A percentile compares a stretch with the other conserved stretches of the same genome.
These are phyloP conservation scores for Rhyzopertha dominica DNA, from an alignment of 1,140 invertebrate species.

Conservation along the genomic window DNA sequence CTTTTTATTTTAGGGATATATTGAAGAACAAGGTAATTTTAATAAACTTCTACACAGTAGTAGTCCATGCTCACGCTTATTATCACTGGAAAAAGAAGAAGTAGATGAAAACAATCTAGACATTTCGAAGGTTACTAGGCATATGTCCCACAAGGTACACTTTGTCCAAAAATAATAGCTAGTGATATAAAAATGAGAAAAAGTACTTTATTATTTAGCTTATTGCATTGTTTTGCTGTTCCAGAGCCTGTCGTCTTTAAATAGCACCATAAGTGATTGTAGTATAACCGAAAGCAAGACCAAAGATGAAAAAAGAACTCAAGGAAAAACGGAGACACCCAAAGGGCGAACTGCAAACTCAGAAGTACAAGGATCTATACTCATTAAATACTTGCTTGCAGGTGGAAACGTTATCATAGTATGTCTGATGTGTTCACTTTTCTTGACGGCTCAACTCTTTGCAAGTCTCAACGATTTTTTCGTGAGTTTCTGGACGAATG, in stretches of 20 bases:
- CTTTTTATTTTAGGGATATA: conserved; percentile 58
- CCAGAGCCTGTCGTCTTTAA: too few species aligned
- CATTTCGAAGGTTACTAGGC: too few species aligned
- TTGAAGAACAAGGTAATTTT: conserved; percentile 61
- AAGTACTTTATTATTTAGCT: too few species aligned
- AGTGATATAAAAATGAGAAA: too few species aligned
- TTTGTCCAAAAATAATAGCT: background rate
- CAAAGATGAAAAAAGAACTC: conserved; percentile 7
- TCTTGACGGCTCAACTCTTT: conserved; percentile 61
- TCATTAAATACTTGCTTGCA: conserved; percentile 56
- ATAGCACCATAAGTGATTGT: too few species aligned
- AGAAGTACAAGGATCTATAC: conserved; percentile 18
- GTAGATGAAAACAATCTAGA: background rate
- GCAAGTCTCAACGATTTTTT: conserved; percentile 71
- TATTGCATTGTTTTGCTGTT: too few species aligned
- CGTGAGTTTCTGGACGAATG: conserved; percentile 63
- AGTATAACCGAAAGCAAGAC: too few species aligned
- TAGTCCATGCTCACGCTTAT: conserved; percentile 52
- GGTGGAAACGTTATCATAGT: conserved; percentile 57
- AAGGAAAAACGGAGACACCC: conserved; percentile 6
- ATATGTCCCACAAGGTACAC: too few species aligned
- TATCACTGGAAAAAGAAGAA: conserved; percentile 9
- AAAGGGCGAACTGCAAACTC: conserved; percentile 17
- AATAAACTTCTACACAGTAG: conserved; percentile 53
- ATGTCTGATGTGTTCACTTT: conserved; percentile 50